phyloP scores from a whole-genome alignment of 2,797 vertebrate genomes.

The Falco biarmicus region DNA sequence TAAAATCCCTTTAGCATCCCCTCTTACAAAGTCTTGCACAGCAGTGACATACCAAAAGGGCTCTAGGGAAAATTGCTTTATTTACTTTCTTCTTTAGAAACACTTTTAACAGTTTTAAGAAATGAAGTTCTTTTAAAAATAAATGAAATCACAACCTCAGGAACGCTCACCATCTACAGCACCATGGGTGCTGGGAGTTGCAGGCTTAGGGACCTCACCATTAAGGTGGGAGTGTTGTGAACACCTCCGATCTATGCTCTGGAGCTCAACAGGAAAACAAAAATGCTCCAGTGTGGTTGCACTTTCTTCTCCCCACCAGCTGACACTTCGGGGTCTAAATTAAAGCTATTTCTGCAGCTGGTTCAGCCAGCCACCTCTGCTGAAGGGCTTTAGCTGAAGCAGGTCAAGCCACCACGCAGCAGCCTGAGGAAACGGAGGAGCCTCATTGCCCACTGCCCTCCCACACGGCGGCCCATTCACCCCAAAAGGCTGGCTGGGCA shows the following conservation, averaged over 20 bases:
- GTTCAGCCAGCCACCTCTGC: not conserved
- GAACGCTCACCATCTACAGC: not conserved
- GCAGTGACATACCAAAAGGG: not conserved
- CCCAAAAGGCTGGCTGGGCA: not conserved
- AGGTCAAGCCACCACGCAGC: not conserved
- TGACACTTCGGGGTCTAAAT: not conserved
- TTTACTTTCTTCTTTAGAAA: constrained; percentile 7
- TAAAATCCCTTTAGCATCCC: not conserved
- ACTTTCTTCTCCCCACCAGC: not conserved
- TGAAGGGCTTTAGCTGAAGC: not conserved
- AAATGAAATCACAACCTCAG: not conserved
- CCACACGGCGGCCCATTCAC: not conserved
- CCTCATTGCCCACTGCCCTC: not conserved
- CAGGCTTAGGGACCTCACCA: not conserved
- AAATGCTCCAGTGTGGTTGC: not conserved
- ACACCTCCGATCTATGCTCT: not conserved
- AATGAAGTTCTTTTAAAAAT: not conserved
- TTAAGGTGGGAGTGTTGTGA: not conserved
- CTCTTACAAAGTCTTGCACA: not conserved
- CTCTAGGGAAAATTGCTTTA: not conserved
- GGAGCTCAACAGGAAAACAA: not conserved
- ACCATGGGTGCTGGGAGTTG: fast-evolving
- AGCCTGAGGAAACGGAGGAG: not conserved
- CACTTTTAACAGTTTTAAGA: not conserved
- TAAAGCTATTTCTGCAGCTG: not conserved